Evolutionary conservation across 2,797 vertebrate species (phyloP).

Genomic region (Spinibarbus caldwelli): DNA sequence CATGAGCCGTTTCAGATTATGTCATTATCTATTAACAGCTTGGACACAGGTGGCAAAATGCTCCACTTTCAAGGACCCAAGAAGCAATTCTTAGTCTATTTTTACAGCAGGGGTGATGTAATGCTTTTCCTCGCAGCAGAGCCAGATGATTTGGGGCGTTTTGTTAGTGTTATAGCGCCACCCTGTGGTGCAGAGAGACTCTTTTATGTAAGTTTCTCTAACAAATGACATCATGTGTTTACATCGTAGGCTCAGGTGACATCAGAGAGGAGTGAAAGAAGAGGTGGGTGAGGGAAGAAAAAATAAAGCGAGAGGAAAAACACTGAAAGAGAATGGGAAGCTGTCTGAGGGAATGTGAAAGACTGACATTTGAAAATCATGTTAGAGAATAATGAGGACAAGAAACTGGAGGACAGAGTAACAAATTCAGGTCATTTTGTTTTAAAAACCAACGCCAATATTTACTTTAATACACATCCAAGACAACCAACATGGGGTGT

Average conservation of each 20-base stretch:
- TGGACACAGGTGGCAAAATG: constrained; percentile 63
- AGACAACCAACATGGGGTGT: neutral
- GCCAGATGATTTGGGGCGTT: constrained; percentile 4
- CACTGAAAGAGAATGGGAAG: neutral
- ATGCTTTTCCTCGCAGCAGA: constrained; percentile 41
- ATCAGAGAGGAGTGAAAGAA: constrained; percentile 33
- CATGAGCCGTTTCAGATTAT: constrained; percentile 58
- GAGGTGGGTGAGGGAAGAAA: constrained; percentile 6
- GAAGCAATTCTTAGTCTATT: constrained; percentile 57
- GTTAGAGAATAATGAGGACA: neutral
- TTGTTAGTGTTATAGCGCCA: constrained; percentile 49
- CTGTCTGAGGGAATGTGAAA: neutral
- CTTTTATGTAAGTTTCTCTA: constrained; percentile 35
- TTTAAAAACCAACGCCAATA: neutral
- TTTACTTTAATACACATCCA: neutral
- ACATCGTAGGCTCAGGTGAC: constrained; percentile 33
- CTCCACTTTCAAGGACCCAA: constrained; percentile 61
- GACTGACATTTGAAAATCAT: neutral
- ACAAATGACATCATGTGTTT: constrained; percentile 60
- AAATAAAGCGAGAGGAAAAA: neutral
- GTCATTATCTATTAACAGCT: constrained; percentile 64
- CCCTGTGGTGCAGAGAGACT: constrained; percentile 44
- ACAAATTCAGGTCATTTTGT: too few relatives aligned
- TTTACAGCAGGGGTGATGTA: constrained; percentile 55
- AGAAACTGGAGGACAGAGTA: too few relatives aligned